Conservation (phyloP, 1,140 invertebrate genomes). For the Vanessa tameamea region DNA sequence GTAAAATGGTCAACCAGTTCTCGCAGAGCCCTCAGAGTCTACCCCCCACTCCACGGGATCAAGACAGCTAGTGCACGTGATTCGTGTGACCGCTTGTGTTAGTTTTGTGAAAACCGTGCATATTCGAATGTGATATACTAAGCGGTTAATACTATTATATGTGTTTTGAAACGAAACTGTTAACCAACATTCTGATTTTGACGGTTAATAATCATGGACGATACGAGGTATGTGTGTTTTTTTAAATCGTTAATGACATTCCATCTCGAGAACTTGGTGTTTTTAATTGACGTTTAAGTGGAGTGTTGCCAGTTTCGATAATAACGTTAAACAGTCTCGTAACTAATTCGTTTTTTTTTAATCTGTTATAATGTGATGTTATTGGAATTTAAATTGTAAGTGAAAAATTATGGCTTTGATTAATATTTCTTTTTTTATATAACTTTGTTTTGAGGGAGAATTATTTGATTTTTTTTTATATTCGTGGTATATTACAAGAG, state of each 20-base stretch:
- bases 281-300: no score
- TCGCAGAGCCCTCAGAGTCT: slow-evolving; percentile 64
- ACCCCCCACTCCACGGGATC: slow-evolving; percentile 54
- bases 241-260: no score
- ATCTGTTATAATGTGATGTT: not conserved
- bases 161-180: no score
- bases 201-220: no score
- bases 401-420: slow-evolving; percentile 2
- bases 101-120: not conserved
- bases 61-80: slow-evolving; percentile 56
- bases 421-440: not conserved
- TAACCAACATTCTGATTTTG: no score
- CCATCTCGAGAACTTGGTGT: no score
- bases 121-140: no score
- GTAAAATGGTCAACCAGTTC: slow-evolving; percentile 72
- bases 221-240: no score
- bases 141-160: no score
- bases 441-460: not conserved
- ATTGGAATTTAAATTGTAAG: not conserved
- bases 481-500: no score
- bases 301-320: no score
- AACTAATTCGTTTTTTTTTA: not conserved
- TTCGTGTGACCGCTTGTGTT: not conserved
- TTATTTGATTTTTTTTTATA: not conserved
- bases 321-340: not conserved